Base-by-base conservation (phyloP, 2,888 invertebrate species). In the Lepidocyrtoides sp. region DNA sequence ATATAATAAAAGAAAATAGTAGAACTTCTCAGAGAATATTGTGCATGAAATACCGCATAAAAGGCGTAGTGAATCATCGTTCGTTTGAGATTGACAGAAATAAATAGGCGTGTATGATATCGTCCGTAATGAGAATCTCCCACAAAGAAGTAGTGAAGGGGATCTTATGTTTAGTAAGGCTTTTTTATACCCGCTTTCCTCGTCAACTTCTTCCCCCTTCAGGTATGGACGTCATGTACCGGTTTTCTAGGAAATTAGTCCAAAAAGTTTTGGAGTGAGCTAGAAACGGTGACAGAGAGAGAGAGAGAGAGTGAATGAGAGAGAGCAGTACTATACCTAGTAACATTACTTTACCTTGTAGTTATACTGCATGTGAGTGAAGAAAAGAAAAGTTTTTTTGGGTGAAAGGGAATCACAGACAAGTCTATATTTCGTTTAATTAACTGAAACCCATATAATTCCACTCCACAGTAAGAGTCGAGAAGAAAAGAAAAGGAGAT, bases 391-490 rank as follows among this genome's bases (percentile, higher is more conserved):
- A 54, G 32, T 54, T 54, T 54, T 81, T 32, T n/a, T n/a, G 57
- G 51, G 26, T 54, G 60, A 63, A 63, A 41, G 23, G 20, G 72
- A 54, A 51, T 85, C 72, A 84, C 48, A 77, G 32, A 57, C n/a
- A 79, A 36, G 81, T 36, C 26, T 69, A 36, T 66, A 66, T 51
- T 69, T 32, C 54, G 54, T 85, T 85, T 85, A 85, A 85, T 85
- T 85, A 85, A 85, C 72, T 85, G 85, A 85, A 85, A 36, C 85
- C 57, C 23, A 48, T 51, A 77, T 77, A 48, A 72, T 72, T 2
- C 20, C 41, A 72, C 41, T 77, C 51, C 75, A 48, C 51, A 51
- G 29, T 14, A 51, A 14, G 51, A 77, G 29, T 14, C 26, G n/a
- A 36, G 36, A 32, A 51, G 51, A 36, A 51, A 51, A 36, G 36